Percentiles rank a stretch among this genome's conserved stretches.
These are phyloP conservation scores for Salmo trutta DNA, from an alignment of 2,797 vertebrate species.

Conservation along the genomic window DNA sequence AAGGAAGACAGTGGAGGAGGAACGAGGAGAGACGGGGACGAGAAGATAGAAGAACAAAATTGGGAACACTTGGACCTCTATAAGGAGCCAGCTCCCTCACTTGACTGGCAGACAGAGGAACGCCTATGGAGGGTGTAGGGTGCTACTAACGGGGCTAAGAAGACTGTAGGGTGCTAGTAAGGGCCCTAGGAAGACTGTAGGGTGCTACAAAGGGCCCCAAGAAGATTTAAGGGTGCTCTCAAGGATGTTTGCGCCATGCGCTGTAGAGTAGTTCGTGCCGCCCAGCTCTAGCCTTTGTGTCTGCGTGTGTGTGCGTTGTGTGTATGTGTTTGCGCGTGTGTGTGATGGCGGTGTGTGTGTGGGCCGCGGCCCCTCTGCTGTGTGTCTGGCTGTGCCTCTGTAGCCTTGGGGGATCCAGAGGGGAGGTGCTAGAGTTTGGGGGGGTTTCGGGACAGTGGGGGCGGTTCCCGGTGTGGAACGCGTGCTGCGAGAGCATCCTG, in stretches of 20 bases:
- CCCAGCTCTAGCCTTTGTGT: constrained; percentile 65
- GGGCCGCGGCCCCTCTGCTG: constrained; percentile 73
- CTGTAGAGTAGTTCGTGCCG: constrained; percentile 62
- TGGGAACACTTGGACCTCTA: neutral
- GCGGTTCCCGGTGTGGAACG: constrained; percentile 98
- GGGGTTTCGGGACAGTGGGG: constrained; percentile 97
- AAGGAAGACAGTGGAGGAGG: constrained; percentile 58
- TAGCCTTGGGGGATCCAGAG: constrained; percentile 72
- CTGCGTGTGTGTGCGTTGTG: constrained; percentile 16
- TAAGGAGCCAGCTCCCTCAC: neutral
- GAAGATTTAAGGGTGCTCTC: neutral
- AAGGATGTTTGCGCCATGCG: constrained; percentile 63
- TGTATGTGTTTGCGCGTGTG: constrained; percentile 65
- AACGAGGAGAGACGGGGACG: neutral
- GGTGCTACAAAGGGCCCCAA: neutral
- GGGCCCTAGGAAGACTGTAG: neutral
- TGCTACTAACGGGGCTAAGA: too few relatives aligned
- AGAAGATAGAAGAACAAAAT: constrained; percentile 38
- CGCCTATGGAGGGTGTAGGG: neutral
- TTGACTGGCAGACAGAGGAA: neutral
- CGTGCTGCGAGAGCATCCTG: constrained; percentile 98
- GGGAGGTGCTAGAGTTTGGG: constrained; percentile 87
- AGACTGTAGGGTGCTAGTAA: neutral
- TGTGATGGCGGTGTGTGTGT: constrained; percentile 76
- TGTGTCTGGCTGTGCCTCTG: constrained; percentile 76